These are phyloP conservation scores for Pelodytes ibericus DNA, from an alignment of 2,797 vertebrate genomes.

Conservation along the genomic window DNA sequence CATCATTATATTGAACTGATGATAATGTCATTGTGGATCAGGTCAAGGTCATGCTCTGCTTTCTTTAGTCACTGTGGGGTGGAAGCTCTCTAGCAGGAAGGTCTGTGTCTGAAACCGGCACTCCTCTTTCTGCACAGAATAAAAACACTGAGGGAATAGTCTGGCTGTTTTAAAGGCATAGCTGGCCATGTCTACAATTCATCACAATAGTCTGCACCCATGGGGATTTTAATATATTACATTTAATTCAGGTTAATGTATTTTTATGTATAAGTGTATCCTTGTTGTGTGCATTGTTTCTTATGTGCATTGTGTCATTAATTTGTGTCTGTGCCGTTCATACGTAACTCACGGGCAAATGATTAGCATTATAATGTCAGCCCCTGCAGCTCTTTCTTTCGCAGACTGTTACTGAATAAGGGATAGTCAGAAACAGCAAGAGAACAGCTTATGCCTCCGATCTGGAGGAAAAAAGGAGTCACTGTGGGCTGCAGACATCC, in stretches of 20 bases:
- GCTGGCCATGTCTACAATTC: no score
- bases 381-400: slow-evolving; percentile 19
- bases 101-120: no score
- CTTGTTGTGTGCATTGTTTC: neutral
- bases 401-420: slow-evolving; percentile 17
- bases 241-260: neutral
- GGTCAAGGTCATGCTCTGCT: neutral
- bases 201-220: no score
- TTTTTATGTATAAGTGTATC: neutral
- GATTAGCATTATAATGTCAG: slow-evolving; percentile 38
- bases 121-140: no score
- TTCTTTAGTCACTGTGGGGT: neutral
- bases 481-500: slow-evolving; percentile 26
- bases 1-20: neutral
- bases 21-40: neutral
- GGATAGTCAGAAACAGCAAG: slow-evolving; percentile 33
- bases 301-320: neutral
- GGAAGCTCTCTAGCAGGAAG: neutral
- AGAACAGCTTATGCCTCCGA: slow-evolving; percentile 31
- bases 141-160: no score
- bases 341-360: slow-evolving; percentile 14
- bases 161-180: no score
- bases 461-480: slow-evolving; percentile 26
- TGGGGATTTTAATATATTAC: no score
- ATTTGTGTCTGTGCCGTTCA: slow-evolving; percentile 14